These are phyloP conservation scores for Rhinogobio ventralis DNA, from an alignment of 2,797 vertebrate species.

Conservation along the genomic window DNA sequence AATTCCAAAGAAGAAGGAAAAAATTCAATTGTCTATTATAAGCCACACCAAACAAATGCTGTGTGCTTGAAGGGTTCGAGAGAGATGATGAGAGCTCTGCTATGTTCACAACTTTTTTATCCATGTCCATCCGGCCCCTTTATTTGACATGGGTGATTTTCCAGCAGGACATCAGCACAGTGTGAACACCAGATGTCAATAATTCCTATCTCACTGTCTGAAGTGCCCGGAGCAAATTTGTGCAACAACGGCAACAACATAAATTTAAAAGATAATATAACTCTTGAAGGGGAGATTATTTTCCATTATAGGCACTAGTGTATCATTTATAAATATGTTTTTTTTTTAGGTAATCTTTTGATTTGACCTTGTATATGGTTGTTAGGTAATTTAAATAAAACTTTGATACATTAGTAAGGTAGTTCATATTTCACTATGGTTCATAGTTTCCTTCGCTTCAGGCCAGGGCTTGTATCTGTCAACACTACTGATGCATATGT, in stretches of 20 bases:
- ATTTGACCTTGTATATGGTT: not conserved
- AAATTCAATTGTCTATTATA: not conserved
- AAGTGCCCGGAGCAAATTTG: conserved; percentile 46
- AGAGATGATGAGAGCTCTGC: conserved; percentile 51
- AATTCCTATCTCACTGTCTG: conserved; percentile 53
- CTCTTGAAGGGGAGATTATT: not conserved
- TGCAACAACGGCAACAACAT: conserved; percentile 17
- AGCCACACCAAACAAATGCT: not conserved
- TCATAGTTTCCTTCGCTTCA: conserved; percentile 4
- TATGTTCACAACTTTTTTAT: conserved; percentile 61
- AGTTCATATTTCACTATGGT: not conserved
- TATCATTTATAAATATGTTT: not conserved
- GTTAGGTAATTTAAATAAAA: not conserved
- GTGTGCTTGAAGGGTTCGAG: conserved; percentile 49
- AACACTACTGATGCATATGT: conserved; percentile 75
- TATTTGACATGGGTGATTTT: conserved; percentile 58
- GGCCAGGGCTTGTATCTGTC: conserved; percentile 25
- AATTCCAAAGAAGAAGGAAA: not conserved
- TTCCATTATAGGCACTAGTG: not conserved
- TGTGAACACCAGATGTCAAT: conserved; percentile 67
- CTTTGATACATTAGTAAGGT: not conserved
- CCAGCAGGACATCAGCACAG: conserved; percentile 50
- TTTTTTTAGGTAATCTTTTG: not conserved
- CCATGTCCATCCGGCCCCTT: conserved; percentile 48
- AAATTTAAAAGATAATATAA: conserved; percentile 35